Base-by-base conservation (phyloP, 2,888 invertebrate species). In the Caenorhabditis macrosperma region DNA sequence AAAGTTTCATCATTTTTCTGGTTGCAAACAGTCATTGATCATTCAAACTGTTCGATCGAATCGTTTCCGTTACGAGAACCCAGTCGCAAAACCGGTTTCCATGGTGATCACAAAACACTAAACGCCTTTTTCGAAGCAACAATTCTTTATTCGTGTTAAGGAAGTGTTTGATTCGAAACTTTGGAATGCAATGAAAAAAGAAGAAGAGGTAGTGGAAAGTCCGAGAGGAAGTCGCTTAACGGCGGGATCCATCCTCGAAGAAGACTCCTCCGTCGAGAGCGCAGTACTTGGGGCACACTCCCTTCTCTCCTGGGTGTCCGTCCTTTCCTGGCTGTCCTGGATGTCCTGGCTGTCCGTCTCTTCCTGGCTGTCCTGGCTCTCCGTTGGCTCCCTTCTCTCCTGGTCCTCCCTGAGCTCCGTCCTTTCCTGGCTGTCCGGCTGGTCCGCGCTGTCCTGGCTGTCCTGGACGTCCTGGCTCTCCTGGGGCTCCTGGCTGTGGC, bases 381-480 rank as follows among this genome's bases (percentile, higher is more conserved):
- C 85, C 85, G 54, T 66, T 69, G 48, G 78, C 77, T 72, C 85
- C 85, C 75, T 83, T 81, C 81, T 83, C 82, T 78, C 84, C 84
- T 68, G 44, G 78, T 57, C 59, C 66, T 80, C 84, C 84, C 44
- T 55, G 79, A 15, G 63, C 41, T 68, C 83, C 83, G 67, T 82
- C 79, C 68, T 75, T 81, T 79, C 85, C 83, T 57, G 81, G 78
- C 30, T 82, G 71, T 77, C 81, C 84, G 52, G 80, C 74, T 46
- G 78, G 78, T 78, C 85, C 85, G n/a, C 78, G 78, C 38, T 74
- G 63, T 82, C 84, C 84, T 44, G 78, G 77, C 46, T 76, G 76
- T 81, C 85, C 85, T 67, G 82, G 83, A 50, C 82, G 60, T 78
- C 85, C 85, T 60, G 83, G 72, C 66, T 77, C 81, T 82, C 85